Base-by-base conservation (phyloP, 1,140 invertebrate species). In the Acromyrmex echinatior region DNA sequence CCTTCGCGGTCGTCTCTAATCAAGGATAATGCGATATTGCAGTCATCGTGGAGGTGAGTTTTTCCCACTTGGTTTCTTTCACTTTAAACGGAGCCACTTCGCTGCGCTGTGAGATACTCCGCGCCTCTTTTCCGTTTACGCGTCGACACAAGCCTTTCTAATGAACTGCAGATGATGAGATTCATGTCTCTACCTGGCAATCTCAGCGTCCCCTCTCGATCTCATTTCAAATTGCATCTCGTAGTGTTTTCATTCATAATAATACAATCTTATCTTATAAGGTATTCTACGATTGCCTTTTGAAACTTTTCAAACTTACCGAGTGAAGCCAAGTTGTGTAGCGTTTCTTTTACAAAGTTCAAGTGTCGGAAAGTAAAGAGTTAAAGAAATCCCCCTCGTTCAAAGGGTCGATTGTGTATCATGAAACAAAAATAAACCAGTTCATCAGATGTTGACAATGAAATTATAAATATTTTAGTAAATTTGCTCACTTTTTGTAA, bases 1-100 rank as follows among this genome's bases (percentile, higher is more conserved):
- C 4, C 28, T 28, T 70, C 18, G 45, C 16, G 39, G 12, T 66
- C 39, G 70, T 86, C 45, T 86, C 70, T 21, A n/a, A 71, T 35
- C 49, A 25, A 87, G 87, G 87, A 90, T 87, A 90, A 90, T 90
- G 88, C 76, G 58, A 45, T 10, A 53, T 9, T 58, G 77, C 65
- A 28, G 39, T 80, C 74, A 31, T 71, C 25, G 3, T 28, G 51
- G 74, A 86, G 87, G 88, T 90, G 86, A 90, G 88, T 89, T 12
- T 31, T 7, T 58, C 9, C 45, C 0, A 12, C 25, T 28, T 18
- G 18, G 0, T 25, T 6, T 39, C 14, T 39, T 49, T 31, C 3
- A 16, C 25, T 35, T 45, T 45, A 10, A 16, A 12, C 60, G 60
- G 1, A 28, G 25, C 4, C 12, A 35, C 63, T 21, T 12, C 18